Evolutionary conservation across 2,113 vertebrate genomes (phyloP).

Genomic region (Acrocephalus kingi): DNA sequence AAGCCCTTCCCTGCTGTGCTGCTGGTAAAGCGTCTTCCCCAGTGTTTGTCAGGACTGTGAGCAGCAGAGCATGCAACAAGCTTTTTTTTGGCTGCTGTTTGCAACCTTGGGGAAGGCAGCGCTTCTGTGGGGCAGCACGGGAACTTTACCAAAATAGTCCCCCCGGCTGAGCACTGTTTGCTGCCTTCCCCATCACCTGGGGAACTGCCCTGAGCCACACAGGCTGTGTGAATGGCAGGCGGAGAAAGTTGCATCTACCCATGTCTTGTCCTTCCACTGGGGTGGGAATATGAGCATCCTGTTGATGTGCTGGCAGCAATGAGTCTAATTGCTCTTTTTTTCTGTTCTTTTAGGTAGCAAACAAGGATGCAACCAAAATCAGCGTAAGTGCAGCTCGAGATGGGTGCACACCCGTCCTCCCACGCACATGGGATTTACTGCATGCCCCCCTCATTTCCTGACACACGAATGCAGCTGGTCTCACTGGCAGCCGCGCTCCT

Average conservation of each 20-base stretch:
- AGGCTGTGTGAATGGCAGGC: background rate
- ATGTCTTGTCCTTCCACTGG: background rate
- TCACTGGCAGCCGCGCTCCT: background rate
- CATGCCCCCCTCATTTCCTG: background rate
- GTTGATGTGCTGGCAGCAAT: background rate
- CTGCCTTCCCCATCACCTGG: background rate
- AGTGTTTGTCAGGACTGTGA: background rate
- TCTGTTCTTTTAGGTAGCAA: constrained; percentile 79
- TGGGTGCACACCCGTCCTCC: background rate
- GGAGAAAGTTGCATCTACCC: background rate
- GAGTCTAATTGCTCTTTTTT: constrained; percentile 45
- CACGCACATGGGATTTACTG: background rate
- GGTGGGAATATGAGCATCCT: background rate
- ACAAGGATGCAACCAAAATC: constrained; percentile 92
- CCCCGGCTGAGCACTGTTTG: background rate
- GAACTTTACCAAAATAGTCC: background rate
- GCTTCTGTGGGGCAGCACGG: background rate
- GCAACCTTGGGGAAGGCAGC: background rate
- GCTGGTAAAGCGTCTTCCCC: background rate
- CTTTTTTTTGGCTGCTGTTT: background rate
- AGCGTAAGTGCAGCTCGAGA: constrained; percentile 84
- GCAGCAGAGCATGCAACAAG: background rate
- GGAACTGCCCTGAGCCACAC: background rate
- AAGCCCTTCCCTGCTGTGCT: background rate
- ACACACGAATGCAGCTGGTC: background rate